A percentile compares a stretch with the other conserved stretches of the same genome.
phyloP scores from a whole-genome alignment of 2,888 invertebrate species.

The Zootermopsis nevadensis region DNA sequence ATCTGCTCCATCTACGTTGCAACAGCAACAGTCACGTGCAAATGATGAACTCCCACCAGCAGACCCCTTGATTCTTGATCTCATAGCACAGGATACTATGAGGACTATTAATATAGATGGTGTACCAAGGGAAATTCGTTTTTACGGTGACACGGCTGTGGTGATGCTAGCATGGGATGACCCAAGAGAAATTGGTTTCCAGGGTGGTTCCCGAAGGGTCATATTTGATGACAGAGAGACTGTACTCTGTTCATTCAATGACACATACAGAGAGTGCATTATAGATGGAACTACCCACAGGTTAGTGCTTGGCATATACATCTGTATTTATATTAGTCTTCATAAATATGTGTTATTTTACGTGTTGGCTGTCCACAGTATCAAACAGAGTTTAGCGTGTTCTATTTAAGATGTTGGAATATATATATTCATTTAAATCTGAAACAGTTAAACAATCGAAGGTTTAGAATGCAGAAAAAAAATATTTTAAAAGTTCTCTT shows the following conservation, averaged over 20 bases:
- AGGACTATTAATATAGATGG: slow-evolving; percentile 87
- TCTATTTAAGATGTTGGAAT: too few relatives aligned
- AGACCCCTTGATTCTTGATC: slow-evolving; percentile 65
- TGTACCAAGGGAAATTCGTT: slow-evolving; percentile 82
- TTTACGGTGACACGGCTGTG: slow-evolving; percentile 86
- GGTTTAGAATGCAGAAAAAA: too few relatives aligned
- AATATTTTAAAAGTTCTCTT: too few relatives aligned
- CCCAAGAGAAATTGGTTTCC: slow-evolving; percentile 86
- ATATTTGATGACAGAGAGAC: slow-evolving; percentile 82
- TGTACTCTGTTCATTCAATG: slow-evolving; percentile 71
- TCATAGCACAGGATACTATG: slow-evolving; percentile 75
- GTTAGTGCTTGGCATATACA: slow-evolving; percentile 53
- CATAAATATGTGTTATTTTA: too few relatives aligned
- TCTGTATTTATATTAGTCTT: too few relatives aligned
- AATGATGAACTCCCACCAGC: slow-evolving; percentile 62
- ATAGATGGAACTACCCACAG: slow-evolving; percentile 78
- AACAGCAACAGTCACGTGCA: background rate
- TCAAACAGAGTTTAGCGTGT: too few relatives aligned
- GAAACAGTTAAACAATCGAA: too few relatives aligned
- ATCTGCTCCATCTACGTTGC: background rate
- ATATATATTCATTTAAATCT: too few relatives aligned
- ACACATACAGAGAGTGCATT: slow-evolving; percentile 77
- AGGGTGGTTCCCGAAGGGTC: slow-evolving; percentile 80
- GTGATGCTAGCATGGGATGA: slow-evolving; percentile 88
- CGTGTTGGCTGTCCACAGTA: too few relatives aligned